phyloP scores from a whole-genome alignment of 37 sponge, comb jelly and placozoan species.

The Ephydatia muelleri region DNA sequence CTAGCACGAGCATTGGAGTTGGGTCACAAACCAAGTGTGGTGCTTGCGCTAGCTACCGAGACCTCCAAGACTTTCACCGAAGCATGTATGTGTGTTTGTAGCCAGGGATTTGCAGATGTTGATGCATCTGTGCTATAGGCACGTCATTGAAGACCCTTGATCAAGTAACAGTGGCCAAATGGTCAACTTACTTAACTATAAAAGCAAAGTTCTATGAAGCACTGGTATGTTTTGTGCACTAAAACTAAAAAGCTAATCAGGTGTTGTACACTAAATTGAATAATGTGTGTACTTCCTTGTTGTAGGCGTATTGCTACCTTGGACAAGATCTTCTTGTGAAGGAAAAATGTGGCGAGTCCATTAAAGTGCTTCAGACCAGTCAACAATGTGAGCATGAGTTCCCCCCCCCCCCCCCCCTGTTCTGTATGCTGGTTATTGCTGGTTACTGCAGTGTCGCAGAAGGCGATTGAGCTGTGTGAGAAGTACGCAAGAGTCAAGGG shows the following conservation, averaged over 20 bases:
- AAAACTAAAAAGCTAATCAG: neutral
- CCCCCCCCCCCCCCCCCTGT: neutral
- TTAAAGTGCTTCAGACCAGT: conserved; percentile 78
- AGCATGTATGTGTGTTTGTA: conserved; percentile 58
- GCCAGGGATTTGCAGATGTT: neutral
- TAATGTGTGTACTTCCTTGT: neutral
- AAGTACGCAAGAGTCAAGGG: conserved; percentile 86
- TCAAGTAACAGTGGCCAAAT: conserved; percentile 77
- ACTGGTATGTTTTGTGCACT: neutral
- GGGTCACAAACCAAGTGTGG: conserved; percentile 89
- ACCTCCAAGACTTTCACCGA: conserved; percentile 77
- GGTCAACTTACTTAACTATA: conserved; percentile 79
- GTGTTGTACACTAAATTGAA: neutral
- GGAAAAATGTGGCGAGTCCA: conserved; percentile 98
- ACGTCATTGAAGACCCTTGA: conserved; percentile 81
- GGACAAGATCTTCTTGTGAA: conserved; percentile 84
- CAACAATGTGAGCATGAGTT: conserved; percentile 68
- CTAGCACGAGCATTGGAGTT: conserved; percentile 95
- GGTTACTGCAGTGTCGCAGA: conserved; percentile 68
- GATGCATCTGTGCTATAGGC: neutral
- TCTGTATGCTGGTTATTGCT: neutral
- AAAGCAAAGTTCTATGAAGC: conserved; percentile 90
- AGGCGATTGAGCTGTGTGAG: conserved; percentile 80
- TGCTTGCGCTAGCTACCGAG: conserved; percentile 81
- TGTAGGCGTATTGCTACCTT: conserved; percentile 91